Conservation (phyloP, 2,888 invertebrate genomes). For the Odontocerum albicorne region DNA sequence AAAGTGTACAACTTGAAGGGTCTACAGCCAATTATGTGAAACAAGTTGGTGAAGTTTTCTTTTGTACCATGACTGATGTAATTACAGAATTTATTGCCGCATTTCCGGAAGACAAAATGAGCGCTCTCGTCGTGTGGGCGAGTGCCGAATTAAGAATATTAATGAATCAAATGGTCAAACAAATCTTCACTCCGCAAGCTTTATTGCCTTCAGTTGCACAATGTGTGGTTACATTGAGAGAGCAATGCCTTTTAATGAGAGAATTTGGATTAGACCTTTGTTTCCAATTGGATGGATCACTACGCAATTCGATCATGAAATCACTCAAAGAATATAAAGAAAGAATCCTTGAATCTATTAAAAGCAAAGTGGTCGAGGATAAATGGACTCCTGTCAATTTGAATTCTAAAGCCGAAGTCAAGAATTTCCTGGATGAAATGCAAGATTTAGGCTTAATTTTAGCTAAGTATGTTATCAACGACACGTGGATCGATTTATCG, state of each 20-base stretch:
- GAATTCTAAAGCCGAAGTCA: conserved; percentile 69
- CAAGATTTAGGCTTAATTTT: conserved; percentile 68
- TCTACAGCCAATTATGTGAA: conserved; percentile 78
- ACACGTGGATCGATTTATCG: conserved; percentile 73
- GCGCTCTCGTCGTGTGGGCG: conserved; percentile 85
- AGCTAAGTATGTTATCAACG: conserved; percentile 64
- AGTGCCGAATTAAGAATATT: conserved; percentile 79
- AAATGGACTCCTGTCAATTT: conserved; percentile 84
- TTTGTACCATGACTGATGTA: conserved; percentile 78
- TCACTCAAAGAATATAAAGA: conserved; percentile 78
- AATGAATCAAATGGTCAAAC: conserved; percentile 79
- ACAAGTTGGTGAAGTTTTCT: conserved; percentile 81
- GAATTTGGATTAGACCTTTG: conserved; percentile 85
- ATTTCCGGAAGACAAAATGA: conserved; percentile 71
- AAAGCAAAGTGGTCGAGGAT: conserved; percentile 76
- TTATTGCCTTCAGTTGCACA: conserved; percentile 81
- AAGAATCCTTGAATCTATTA: conserved; percentile 81
- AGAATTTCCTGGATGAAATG: conserved; percentile 71
- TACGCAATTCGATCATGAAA: conserved; percentile 75
- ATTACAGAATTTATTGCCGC: conserved; percentile 63
- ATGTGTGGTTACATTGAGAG: conserved; percentile 79
- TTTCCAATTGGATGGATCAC: conserved; percentile 85
- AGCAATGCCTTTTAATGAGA: conserved; percentile 64
- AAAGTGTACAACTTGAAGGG: conserved; percentile 79
- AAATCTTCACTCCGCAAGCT: conserved; percentile 89